Base-by-base conservation (phyloP, 2,888 invertebrate species). In the Meliscaeva auricollis region DNA sequence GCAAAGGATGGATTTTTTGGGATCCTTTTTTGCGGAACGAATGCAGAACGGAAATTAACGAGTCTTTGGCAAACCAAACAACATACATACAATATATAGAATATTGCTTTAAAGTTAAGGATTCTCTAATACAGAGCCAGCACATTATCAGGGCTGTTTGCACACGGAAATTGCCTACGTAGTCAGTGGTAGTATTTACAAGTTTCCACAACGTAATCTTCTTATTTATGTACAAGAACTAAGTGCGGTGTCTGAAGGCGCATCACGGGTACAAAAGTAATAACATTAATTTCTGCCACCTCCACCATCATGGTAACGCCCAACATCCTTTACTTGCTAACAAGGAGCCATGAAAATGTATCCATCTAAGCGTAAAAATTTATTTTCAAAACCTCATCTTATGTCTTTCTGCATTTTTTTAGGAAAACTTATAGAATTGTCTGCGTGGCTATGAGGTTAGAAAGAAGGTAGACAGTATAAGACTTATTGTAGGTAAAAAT, bases 161-260 rank as follows among this genome's bases (percentile, higher is more conserved):
- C 52, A 76, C 76, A 81, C 60, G 76, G 76, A 85, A 85, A 85
- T 81, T 80, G 85, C 85, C 76, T 85, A 85, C 85, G 81, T 81
- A 80, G 81, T 81, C 85, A 76, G 68, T 81, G 76, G 35, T 54
- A 85, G 85, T 85, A 85, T 85, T 85, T 88, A 87, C 87, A 87
- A 87, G 87, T 88, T 88, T 88, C 88, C 87, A 87, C 87, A 87
- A 69, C 81, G 87, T 88, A 88, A 88, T 87, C 88, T 88, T 87
- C 88, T 88, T 88, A 88, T 87, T 87, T 87, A 88, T 88, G 87
- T 87, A 87, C 87, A 80, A 87, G 77, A 78, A 85, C 87, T 87
- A 87, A 87, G 85, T 88, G 80, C 82, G 78, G 79, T 75, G 87
- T 85, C 84, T 84, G 66, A 84, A 80, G 69, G 76, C 68, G 76